Percentiles rank a stretch among this genome's conserved stretches.
These are phyloP conservation scores for Euphydryas editha DNA, from an alignment of 2,888 invertebrate genomes.

Conservation along the genomic window DNA sequence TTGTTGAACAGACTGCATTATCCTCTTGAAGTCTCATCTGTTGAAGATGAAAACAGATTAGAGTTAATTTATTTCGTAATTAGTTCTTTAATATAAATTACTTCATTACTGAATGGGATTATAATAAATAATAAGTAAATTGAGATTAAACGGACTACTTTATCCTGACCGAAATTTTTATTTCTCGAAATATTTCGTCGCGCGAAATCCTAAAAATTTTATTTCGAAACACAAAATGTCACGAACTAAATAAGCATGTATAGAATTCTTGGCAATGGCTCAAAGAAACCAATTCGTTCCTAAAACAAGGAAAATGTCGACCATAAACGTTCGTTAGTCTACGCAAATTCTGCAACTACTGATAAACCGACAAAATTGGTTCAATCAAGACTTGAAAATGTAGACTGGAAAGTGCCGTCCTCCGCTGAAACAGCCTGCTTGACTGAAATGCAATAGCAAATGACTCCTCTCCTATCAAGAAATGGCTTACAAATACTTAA, in stretches of 20 bases:
- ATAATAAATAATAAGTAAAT: too few species aligned
- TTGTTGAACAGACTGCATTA: too few species aligned
- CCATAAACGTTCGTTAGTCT: not conserved
- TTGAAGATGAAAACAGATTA: too few species aligned
- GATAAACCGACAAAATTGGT: not conserved
- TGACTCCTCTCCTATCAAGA: not conserved
- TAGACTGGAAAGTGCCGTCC: not conserved
- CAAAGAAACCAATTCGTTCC: slow-evolving; percentile 23
- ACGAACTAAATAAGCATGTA: slow-evolving; percentile 17
- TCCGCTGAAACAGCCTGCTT: slow-evolving; percentile 2
- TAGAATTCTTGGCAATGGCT: slow-evolving; percentile 23
- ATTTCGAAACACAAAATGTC: slow-evolving; percentile 14
- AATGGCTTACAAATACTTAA: too few species aligned
- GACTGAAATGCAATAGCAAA: not conserved
- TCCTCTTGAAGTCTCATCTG: too few species aligned
- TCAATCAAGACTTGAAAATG: slow-evolving; percentile 3
- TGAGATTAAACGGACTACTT: not conserved
- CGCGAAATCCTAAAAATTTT: not conserved
- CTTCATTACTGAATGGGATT: too few species aligned
- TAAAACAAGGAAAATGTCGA: slow-evolving; percentile 19
- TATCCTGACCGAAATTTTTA: not conserved
- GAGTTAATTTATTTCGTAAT: too few species aligned
- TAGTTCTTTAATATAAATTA: not conserved
- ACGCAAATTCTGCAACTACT: slow-evolving; percentile 5
- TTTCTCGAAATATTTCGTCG: not conserved